These are phyloP conservation scores for Hypomecis punctinalis DNA, from an alignment of 2,888 invertebrate species.

Conservation along the genomic window DNA sequence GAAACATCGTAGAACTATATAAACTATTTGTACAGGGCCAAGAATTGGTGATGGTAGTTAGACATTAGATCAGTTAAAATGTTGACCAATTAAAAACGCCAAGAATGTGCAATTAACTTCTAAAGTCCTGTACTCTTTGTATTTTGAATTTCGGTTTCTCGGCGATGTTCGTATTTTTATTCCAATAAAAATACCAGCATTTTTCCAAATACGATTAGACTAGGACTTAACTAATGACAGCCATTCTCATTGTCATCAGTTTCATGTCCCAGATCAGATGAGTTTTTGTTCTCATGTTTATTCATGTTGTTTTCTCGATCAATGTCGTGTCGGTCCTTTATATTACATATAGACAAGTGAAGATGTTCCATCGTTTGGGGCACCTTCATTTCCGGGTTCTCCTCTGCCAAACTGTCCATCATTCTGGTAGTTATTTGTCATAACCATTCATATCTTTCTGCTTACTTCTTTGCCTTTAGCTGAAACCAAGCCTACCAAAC, in stretches of 20 bases:
- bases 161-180: constrained; percentile 13
- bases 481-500: constrained; percentile 97
- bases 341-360: constrained; percentile 7
- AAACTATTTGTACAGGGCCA: constrained; percentile 31
- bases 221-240: constrained; percentile 38
- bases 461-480: constrained; percentile 87
- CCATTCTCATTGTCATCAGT: constrained; percentile 38
- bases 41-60: constrained; percentile 27
- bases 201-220: constrained; percentile 7
- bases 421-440: constrained; percentile 73
- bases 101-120: constrained; percentile 15
- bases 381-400: constrained; percentile 34
- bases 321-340: constrained; percentile 14
- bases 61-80: not conserved
- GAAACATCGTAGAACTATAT: not conserved
- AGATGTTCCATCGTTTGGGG: constrained; percentile 13
- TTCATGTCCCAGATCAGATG: constrained; percentile 33
- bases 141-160: not conserved
- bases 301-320: constrained; percentile 30
- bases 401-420: constrained; percentile 49
- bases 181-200: constrained; percentile 16
- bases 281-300: constrained; percentile 33
- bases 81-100: not conserved
- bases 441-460: constrained; percentile 80
- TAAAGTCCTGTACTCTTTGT: not conserved